Base-by-base conservation (phyloP, 2,797 vertebrate species). In the Tokudaia muenninki region DNA sequence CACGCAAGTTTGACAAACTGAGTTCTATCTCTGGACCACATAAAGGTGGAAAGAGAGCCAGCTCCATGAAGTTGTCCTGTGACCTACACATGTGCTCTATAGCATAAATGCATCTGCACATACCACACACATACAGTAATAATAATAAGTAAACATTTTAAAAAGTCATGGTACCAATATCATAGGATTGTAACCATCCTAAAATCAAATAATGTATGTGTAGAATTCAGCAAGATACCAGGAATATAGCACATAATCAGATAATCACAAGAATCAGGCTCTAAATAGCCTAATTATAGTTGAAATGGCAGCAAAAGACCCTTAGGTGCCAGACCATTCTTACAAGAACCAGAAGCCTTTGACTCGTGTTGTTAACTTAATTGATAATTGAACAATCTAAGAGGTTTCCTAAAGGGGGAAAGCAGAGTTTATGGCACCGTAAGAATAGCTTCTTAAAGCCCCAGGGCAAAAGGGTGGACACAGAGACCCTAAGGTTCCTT, bases 291-390 rank as follows among this genome's bases (percentile, higher is more conserved):
- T 90, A 95, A 59, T 93, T 96, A 57, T 72, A 96, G 61, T 31
- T 82, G 74, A 94, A 75, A 96, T 95, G 55, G 79, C 59, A 96
- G 47, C 87, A 95, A 91, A 79, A 86, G 70, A 92, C 26, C 47
- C 84, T 97, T 94, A 80, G 89, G 47, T 82, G 3, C 9, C 70
- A 63, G 34, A 7, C 13, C 59, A 81, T 78, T 63, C 63, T 95
- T 90, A 21, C 17, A 74, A 94, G 75, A 93, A 90, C 57, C 86
- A 52, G 63, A 24, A 82, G 24, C 6, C 77, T 96, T 91, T 94
- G 78, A 86, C 31, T 84, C 3, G 24, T 80, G 55, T 77, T 95
- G 72, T 92, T 87, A 87, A 75, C 34, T 21, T 88, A 93, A 87
- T 50, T n/a, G 9, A 61, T 97, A 94, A 92, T 77, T 61, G 6